phyloP scores from a whole-genome alignment of 2,113 vertebrate genomes.

The Phrynosoma platyrhinos region DNA sequence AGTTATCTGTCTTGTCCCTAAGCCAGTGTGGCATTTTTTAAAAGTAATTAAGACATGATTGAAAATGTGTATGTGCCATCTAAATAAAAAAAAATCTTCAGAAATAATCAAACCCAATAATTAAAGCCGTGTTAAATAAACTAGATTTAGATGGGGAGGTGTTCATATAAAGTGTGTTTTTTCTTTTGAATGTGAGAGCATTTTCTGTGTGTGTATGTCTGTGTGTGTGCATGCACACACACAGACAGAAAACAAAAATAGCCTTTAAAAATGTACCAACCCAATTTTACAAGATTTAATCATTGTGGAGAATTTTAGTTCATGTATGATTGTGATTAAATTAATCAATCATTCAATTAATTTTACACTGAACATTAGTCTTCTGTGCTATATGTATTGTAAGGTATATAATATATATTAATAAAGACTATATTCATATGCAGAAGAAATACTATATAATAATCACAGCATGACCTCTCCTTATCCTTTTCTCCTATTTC shows the following conservation, averaged over 20 bases:
- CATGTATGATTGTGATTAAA: constrained; percentile 49
- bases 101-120: constrained; percentile 84
- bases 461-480: constrained; percentile 67
- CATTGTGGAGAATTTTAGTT: constrained; percentile 57
- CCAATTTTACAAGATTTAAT: constrained; percentile 46
- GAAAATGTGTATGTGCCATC: constrained; percentile 92
- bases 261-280: constrained; percentile 55
- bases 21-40: constrained; percentile 95
- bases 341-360: constrained; percentile 73
- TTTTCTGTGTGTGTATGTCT: constrained; percentile 39
- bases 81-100: constrained; percentile 82
- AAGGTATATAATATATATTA: constrained; percentile 47
- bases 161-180: constrained; percentile 69
- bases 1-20: constrained; percentile 98
- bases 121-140: constrained; percentile 81
- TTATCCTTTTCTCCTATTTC: constrained; percentile 28
- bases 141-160: constrained; percentile 54
- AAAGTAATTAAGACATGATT: constrained; percentile 99
- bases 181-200: constrained; percentile 62
- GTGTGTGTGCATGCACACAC: not conserved
- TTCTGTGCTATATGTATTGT: constrained; percentile 48
- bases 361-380: constrained; percentile 51
- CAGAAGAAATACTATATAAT: constrained; percentile 65
- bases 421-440: constrained; percentile 46
- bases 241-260: constrained; percentile 14